phyloP scores from a whole-genome alignment of 2,797 vertebrate genomes.

The Parauchenoglanis punctatus region DNA sequence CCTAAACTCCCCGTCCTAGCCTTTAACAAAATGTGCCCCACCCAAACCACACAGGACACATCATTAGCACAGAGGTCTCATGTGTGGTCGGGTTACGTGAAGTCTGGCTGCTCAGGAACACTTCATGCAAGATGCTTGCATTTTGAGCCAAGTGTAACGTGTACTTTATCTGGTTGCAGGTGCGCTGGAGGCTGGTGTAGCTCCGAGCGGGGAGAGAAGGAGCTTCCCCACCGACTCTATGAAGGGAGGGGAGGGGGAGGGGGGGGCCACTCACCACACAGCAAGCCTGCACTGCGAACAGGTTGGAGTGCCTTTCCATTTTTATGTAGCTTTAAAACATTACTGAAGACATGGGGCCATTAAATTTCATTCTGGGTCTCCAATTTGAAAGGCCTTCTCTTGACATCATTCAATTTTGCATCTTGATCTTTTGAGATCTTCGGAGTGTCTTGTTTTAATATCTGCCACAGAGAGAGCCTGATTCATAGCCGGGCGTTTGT shows the following conservation, averaged over 20 bases:
- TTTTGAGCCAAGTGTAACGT: conserved; percentile 60
- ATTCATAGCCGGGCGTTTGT: not conserved
- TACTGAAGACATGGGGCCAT: not conserved
- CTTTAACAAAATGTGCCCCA: not conserved
- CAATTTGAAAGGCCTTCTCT: not conserved
- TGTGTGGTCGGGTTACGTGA: conserved; percentile 28
- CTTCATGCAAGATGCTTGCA: conserved; percentile 34
- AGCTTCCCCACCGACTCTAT: conserved; percentile 75
- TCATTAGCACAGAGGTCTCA: not conserved
- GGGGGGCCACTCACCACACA: conserved; percentile 59
- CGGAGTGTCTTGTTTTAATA: conserved; percentile 1
- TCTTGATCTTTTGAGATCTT: not conserved
- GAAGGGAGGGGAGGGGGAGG: conserved; percentile 73
- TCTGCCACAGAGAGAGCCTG: not conserved
- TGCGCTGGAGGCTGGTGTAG: conserved; percentile 64
- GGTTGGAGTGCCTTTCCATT: conserved; percentile 65
- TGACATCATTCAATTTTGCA: not conserved
- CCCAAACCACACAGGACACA: not conserved
- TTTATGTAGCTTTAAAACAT: conserved; percentile 12
- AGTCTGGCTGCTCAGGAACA: conserved; percentile 18
- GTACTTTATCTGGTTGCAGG: conserved; percentile 57
- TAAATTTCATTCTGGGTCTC: not conserved
- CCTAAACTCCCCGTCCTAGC: not conserved
- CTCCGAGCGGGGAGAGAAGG: conserved; percentile 61
- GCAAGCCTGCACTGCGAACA: conserved; percentile 69